A percentile compares a stretch with the other conserved stretches of the same genome.
Conservation (phyloP, 2,888 invertebrate species). For the Asteroscopus sphinx region DNA sequence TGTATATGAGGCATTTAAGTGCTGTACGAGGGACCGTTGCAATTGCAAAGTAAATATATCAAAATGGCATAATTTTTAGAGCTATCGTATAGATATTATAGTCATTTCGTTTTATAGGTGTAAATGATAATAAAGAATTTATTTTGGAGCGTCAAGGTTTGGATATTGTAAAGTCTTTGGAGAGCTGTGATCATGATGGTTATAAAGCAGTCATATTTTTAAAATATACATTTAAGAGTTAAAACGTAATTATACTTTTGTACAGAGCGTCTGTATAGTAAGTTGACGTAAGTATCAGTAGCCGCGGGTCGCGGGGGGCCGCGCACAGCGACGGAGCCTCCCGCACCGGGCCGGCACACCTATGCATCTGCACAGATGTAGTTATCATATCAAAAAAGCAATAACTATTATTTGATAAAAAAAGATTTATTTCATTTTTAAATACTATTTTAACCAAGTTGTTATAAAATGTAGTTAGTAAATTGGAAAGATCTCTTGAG, state of each 20-base stretch:
- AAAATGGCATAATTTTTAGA: conserved; percentile 90
- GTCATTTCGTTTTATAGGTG: conserved; percentile 89
- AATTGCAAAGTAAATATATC: conserved; percentile 89
- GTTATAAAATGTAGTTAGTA: conserved; percentile 88
- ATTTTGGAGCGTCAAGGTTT: conserved; percentile 87
- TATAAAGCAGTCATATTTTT: conserved; percentile 90
- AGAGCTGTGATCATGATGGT: conserved; percentile 89
- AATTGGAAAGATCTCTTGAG: conserved; percentile 85
- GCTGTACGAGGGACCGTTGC: conserved; percentile 90
- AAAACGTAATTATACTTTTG: conserved; percentile 83
- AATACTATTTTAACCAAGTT: conserved; percentile 88
- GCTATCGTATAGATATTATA: conserved; percentile 88
- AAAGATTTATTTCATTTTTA: conserved; percentile 84
- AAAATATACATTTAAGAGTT: conserved; percentile 88
- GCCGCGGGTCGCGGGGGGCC: conserved; percentile 20
- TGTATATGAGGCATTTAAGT: conserved; percentile 88
- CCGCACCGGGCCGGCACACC: conserved; percentile 33
- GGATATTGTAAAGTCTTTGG: conserved; percentile 88
- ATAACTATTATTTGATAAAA: conserved; percentile 88
- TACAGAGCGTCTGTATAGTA: conserved; percentile 70
- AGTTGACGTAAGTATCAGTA: conserved; percentile 56
- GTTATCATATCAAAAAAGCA: conserved; percentile 89
- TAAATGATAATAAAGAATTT: conserved; percentile 88
- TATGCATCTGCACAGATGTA: conserved; percentile 75
- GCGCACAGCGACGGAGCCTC: conserved; percentile 22